phyloP scores from a whole-genome alignment of 2,797 vertebrate genomes.

The Hafferia zeledoni region DNA sequence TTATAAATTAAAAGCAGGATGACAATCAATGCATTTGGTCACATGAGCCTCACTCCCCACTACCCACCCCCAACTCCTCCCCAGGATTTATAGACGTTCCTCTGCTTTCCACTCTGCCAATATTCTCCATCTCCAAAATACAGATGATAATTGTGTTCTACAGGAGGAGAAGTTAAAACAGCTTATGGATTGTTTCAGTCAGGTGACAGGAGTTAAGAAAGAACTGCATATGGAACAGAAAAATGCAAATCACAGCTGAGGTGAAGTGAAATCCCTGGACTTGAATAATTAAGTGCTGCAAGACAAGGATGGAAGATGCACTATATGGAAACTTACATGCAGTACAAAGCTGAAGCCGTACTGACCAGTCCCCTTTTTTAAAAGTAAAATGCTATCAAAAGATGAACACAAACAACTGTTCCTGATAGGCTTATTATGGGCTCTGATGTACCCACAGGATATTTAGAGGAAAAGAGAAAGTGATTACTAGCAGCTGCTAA shows the following conservation, averaged over 20 bases:
- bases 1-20: background rate
- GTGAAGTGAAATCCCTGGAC: background rate
- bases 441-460: background rate
- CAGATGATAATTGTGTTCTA: background rate
- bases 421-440: slow-evolving; percentile 18
- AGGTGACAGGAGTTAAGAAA: background rate
- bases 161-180: background rate
- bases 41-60: background rate
- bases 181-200: background rate
- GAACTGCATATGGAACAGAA: background rate
- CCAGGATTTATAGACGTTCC: background rate
- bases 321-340: background rate
- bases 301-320: background rate
- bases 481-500: slow-evolving; percentile 22
- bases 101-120: background rate
- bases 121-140: background rate
- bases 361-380: background rate
- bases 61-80: too few relatives aligned
- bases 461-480: slow-evolving; percentile 11
- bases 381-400: background rate
- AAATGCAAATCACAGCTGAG: background rate
- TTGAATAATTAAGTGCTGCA: background rate
- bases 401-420: background rate
- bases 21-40: background rate
- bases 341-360: background rate